Evolutionary conservation across 2,888 invertebrate species (phyloP).

Genomic region (Microctonus hyperodae): DNA sequence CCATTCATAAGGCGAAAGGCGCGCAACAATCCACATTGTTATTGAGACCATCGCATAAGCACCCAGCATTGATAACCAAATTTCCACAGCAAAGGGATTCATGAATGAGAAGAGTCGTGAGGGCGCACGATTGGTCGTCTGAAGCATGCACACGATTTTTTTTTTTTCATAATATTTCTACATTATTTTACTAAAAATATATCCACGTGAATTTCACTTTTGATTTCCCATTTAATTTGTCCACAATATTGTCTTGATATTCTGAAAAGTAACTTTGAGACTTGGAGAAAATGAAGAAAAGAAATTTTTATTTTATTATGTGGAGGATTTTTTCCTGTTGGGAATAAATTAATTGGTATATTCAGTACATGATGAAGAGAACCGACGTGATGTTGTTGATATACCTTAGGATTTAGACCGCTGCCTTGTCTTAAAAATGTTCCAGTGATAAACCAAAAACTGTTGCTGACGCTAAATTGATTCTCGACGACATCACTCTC

Average conservation of each 20-base stretch:
- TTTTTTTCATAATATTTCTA: background rate
- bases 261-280: background rate
- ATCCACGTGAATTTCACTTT: background rate
- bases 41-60: constrained; percentile 82
- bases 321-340: too few relatives aligned
- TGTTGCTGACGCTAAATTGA: constrained; percentile 95
- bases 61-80: constrained; percentile 82
- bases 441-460: constrained; percentile 90
- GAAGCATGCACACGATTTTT: constrained; percentile 46
- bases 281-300: too few relatives aligned
- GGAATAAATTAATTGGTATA: background rate
- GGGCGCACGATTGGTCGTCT: constrained; percentile 72
- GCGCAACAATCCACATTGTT: constrained; percentile 84
- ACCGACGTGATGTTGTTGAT: constrained; percentile 34
- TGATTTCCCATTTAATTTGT: background rate
- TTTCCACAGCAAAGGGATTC: constrained; percentile 83
- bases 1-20: constrained; percentile 87
- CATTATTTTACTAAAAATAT: background rate
- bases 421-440: constrained; percentile 88
- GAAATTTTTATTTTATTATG: too few relatives aligned
- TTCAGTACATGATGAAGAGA: background rate
- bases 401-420: constrained; percentile 83
- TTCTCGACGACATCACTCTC: constrained; percentile 89
- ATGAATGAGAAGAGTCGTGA: constrained; percentile 83
- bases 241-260: background rate